These are phyloP conservation scores for Pachliopta kotzebuea DNA, from an alignment of 2,888 invertebrate species.

Conservation along the genomic window DNA sequence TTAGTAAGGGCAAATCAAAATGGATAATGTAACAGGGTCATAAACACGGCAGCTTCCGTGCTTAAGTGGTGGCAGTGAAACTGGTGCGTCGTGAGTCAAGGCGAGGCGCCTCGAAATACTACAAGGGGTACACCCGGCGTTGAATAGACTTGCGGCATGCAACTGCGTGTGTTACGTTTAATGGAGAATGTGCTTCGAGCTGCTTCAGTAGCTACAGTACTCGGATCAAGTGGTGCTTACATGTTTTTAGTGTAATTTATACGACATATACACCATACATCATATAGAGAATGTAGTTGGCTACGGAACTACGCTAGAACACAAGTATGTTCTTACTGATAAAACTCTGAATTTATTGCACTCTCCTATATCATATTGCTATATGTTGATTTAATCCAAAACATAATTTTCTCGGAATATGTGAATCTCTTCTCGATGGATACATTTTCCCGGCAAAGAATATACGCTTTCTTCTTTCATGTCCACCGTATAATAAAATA, in stretches of 20 bases:
- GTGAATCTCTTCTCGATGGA: too few relatives aligned
- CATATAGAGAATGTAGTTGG: not conserved
- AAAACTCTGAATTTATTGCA: too few relatives aligned
- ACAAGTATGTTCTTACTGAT: too few relatives aligned
- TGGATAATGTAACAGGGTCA: slow-evolving; percentile 16
- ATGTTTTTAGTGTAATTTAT: not conserved
- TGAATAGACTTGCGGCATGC: slow-evolving; percentile 22
- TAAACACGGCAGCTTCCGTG: slow-evolving; percentile 26
- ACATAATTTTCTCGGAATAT: too few relatives aligned
- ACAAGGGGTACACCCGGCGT: slow-evolving; percentile 7
- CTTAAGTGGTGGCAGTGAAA: slow-evolving; percentile 17
- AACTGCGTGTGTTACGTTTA: slow-evolving; percentile 14
- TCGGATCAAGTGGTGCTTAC: not conserved
- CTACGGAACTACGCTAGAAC: too few relatives aligned
- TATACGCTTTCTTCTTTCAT: too few relatives aligned
- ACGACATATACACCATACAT: not conserved
- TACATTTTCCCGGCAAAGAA: too few relatives aligned
- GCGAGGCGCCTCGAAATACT: slow-evolving; percentile 25
- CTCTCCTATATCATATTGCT: too few relatives aligned
- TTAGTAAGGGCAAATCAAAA: slow-evolving; percentile 5
- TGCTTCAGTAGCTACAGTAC: slow-evolving; percentile 6
- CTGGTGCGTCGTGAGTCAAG: slow-evolving; percentile 6
- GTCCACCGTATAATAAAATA: too few relatives aligned
- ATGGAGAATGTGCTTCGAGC: slow-evolving; percentile 5
- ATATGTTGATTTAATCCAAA: too few relatives aligned